Conservation (phyloP, 2,888 invertebrate species). For the Spilarctia lutea region DNA sequence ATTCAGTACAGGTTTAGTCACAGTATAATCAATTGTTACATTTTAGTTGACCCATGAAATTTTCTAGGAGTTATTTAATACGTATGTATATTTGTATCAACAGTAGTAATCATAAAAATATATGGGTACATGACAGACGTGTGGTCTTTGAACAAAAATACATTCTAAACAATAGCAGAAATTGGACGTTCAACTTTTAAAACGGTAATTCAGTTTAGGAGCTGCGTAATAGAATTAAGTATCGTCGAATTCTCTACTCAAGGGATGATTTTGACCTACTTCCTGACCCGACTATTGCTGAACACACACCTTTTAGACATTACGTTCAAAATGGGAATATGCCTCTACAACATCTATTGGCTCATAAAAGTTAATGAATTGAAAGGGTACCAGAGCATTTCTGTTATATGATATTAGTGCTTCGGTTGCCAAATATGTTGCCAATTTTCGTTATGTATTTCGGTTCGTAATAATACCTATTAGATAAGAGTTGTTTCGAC, state of each 20-base stretch:
- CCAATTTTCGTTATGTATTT: neutral
- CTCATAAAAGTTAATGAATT: constrained; percentile 36
- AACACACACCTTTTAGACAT: constrained; percentile 57
- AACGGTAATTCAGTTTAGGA: constrained; percentile 42
- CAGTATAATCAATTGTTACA: no score
- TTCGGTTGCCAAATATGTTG: constrained; percentile 13
- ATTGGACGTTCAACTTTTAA: constrained; percentile 31
- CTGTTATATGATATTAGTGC: constrained; percentile 12
- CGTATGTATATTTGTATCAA: neutral
- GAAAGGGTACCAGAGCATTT: constrained; percentile 15
- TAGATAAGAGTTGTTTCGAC: neutral
- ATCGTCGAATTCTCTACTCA: constrained; percentile 50
- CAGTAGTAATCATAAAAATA: neutral
- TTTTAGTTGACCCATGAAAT: neutral
- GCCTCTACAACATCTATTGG: constrained; percentile 25
- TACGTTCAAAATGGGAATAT: constrained; percentile 38
- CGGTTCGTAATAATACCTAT: neutral
- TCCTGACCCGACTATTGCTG: constrained; percentile 56
- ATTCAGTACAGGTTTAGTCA: neutral
- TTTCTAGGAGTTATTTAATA: neutral
- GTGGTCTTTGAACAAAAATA: constrained; percentile 6
- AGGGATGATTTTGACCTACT: constrained; percentile 54
- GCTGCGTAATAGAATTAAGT: constrained; percentile 59
- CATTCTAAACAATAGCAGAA: constrained; percentile 28
- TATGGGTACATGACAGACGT: neutral